Conservation (phyloP, 2,797 vertebrate species). For the Alauda arvensis region DNA sequence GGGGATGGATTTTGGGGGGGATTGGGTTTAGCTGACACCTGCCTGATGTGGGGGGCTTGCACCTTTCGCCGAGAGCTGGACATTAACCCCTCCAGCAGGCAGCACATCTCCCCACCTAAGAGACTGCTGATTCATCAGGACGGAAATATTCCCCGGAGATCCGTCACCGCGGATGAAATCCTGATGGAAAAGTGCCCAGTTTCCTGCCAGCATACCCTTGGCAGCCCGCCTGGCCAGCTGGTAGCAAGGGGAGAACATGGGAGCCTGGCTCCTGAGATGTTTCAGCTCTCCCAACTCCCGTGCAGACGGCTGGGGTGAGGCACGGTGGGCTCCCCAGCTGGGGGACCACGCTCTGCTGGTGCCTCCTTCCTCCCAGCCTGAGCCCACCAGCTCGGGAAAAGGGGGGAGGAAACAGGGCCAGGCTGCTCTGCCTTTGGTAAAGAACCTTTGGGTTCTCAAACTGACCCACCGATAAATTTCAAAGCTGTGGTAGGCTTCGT, state of each 20-base stretch:
- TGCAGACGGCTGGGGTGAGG: background rate
- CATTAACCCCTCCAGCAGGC: background rate
- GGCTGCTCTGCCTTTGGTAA: background rate
- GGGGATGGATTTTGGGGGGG: background rate
- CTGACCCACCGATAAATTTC: background rate
- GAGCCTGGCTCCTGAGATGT: background rate
- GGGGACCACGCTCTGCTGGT: background rate
- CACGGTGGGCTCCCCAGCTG: background rate
- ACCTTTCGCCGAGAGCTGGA: background rate
- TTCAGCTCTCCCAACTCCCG: background rate
- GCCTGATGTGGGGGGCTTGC: background rate
- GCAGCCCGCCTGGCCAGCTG: slow-evolving; percentile 56
- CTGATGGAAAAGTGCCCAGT: slow-evolving; percentile 41
- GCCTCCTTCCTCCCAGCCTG: background rate
- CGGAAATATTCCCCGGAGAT: slow-evolving; percentile 26
- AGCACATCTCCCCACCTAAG: background rate
- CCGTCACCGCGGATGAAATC: background rate
- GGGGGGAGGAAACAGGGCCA: background rate
- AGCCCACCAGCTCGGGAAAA: background rate
- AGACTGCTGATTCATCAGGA: slow-evolving; percentile 58
- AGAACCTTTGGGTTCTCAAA: background rate
- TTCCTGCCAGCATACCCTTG: slow-evolving; percentile 56
- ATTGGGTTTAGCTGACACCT: slow-evolving; percentile 33
- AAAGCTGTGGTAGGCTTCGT: background rate
- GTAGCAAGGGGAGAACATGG: slow-evolving; percentile 48